Evolutionary conservation across 1,140 invertebrate species (phyloP).

Genomic region (Helicoverpa armigera): DNA sequence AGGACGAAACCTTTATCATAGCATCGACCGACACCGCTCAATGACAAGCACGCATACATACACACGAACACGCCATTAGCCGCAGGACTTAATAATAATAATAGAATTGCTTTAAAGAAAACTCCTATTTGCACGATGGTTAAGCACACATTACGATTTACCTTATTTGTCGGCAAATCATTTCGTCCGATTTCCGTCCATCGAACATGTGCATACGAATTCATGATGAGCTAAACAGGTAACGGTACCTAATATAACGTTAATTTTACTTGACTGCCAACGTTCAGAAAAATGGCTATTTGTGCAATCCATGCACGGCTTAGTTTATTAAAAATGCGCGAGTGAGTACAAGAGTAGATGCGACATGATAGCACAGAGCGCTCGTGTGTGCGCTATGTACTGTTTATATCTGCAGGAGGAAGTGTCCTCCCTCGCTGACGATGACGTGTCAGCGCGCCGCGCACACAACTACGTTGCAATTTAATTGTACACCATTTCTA

Average conservation of each 20-base stretch:
- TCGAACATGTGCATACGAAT: slow-evolving; percentile 35
- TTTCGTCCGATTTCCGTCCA: neutral
- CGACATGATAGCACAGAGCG: neutral
- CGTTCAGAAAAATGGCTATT: slow-evolving; percentile 11
- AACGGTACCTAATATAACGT: slow-evolving; percentile 33
- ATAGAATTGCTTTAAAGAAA: too few relatives aligned
- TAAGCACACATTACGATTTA: slow-evolving; percentile 8
- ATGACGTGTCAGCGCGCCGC: neutral
- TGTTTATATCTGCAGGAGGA: slow-evolving; percentile 35
- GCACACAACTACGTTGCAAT: slow-evolving; percentile 22
- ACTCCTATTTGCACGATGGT: slow-evolving; percentile 21
- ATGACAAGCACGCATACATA: slow-evolving; percentile 22
- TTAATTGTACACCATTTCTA: slow-evolving; percentile 39
- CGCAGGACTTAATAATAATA: neutral
- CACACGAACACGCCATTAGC: neutral
- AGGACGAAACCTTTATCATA: slow-evolving; percentile 47
- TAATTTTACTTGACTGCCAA: slow-evolving; percentile 8
- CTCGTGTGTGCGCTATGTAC: neutral
- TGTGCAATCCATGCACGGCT: neutral
- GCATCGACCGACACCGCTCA: slow-evolving; percentile 43
- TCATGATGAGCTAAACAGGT: slow-evolving; percentile 19
- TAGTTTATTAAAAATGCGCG: neutral
- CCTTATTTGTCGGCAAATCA: slow-evolving; percentile 11
- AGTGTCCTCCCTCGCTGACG: slow-evolving; percentile 42
- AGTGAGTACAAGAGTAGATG: neutral